Evolutionary conservation across 1,140 invertebrate genomes (phyloP), one percentile per base, ranked within the genome.

Genomic region (Chrysopa pallens): DNA sequence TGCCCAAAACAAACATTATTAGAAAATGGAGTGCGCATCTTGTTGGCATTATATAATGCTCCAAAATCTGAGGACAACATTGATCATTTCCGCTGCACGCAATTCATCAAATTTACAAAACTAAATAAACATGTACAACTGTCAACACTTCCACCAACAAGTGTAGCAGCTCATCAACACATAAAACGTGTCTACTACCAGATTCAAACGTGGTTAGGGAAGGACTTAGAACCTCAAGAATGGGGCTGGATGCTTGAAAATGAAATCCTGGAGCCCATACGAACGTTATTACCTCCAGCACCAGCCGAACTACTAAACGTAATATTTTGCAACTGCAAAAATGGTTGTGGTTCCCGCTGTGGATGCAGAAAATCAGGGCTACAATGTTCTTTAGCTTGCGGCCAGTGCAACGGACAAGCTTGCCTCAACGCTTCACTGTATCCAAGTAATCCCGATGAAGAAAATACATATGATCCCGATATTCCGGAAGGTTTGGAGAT

Each of bases 101-200:
- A 23, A 23, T 23, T 23, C 17, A 23, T 43, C 40, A 39, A 39
- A 17, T 29, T 29, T 11, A 44, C 43, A 44, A 44, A 23, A 39
- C 42, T 40, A n/a, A 43, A 27, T 40, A 43, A 39, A 43, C 38
- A 40, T 40, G 43, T 44, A 12, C 36, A 50, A 27, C 39, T 48
- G 33, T 45, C 46, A 40, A 46, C 15, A 13, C 36, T 55, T 40
- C 52, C 49, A 47, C 54, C 53, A 23, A 57, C 48, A 42, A 28
- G 14, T 44, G 40, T 41, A 46, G 53, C 52, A 54, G 56, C 52
- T 48, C 50, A 46, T 47, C 54, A 62, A 54, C 55, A 61, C 51
- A 37, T 56, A 39, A 54, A 57, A 40, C 51, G 60, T 46, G 57
- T 62, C 6, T 64, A 62, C 41, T 61, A 59, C 42, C 55, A 64